A percentile compares a stretch with the other conserved stretches of the same genome.
Conservation (phyloP, 2,797 vertebrate species). For the Sphaeramia orbicularis region DNA sequence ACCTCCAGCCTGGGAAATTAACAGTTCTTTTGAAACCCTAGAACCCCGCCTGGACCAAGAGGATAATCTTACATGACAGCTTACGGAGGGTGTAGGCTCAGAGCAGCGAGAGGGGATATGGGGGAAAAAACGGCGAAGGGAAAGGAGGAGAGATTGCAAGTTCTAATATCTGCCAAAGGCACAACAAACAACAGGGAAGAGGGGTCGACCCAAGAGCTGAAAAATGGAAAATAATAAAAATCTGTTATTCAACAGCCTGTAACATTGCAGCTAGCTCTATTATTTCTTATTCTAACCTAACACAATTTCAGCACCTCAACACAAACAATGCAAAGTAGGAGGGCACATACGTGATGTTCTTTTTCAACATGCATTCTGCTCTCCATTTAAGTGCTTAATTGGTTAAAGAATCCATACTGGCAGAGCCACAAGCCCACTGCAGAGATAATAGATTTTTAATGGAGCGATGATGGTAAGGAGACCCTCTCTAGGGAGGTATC, state of each 20-base stretch:
- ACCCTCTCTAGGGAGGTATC: slow-evolving; percentile 82
- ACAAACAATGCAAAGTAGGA: slow-evolving; percentile 2
- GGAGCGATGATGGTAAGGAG: slow-evolving; percentile 80
- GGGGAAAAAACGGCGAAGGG: slow-evolving; percentile 38
- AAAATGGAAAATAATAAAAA: slow-evolving; percentile 39
- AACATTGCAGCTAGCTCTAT: background rate
- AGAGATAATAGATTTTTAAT: slow-evolving; percentile 87
- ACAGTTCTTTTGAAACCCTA: slow-evolving; percentile 86
- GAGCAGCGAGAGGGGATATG: slow-evolving; percentile 55
- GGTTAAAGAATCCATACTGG: slow-evolving; percentile 82
- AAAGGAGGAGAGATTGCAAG: slow-evolving; percentile 23
- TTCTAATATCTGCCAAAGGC: slow-evolving; percentile 51
- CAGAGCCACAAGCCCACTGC: slow-evolving; percentile 76
- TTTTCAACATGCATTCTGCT: slow-evolving; percentile 56
- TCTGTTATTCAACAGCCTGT: background rate
- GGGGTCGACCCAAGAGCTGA: slow-evolving; percentile 36
- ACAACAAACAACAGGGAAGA: slow-evolving; percentile 16
- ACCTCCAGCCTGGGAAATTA: slow-evolving; percentile 82
- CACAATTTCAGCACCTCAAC: slow-evolving; percentile 18
- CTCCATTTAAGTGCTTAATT: slow-evolving; percentile 75
- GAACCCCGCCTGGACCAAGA: slow-evolving; percentile 74
- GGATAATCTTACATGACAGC: slow-evolving; percentile 85
- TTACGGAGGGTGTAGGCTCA: slow-evolving; percentile 69
- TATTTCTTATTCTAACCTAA: slow-evolving; percentile 6
- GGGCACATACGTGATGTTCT: slow-evolving; percentile 23